A percentile compares a stretch with the other conserved stretches of the same genome.
Evolutionary conservation across 2,797 vertebrate genomes (phyloP).

Genomic region (Pipistrellus pipistrellus): DNA sequence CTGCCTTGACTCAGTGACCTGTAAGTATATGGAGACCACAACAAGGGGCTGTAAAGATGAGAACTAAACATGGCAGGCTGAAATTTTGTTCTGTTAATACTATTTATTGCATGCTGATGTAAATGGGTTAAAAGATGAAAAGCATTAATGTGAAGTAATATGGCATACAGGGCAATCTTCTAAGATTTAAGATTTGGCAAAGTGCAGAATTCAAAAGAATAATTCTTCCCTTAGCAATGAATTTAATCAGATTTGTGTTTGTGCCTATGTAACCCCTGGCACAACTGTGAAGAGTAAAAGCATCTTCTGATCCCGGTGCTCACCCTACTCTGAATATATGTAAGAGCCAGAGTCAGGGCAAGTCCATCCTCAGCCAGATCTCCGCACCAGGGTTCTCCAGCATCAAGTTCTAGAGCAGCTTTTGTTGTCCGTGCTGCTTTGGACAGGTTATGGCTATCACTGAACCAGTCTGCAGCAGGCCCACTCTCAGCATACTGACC

Average conservation of each 20-base stretch:
- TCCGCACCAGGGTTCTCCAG: neutral
- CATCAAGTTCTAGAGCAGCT: neutral
- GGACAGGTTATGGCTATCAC: neutral
- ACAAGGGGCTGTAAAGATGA: neutral
- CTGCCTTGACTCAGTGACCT: conserved; percentile 98
- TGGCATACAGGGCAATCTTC: conserved; percentile 75
- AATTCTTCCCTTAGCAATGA: neutral
- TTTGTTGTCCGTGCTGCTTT: neutral
- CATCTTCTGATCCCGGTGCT: neutral
- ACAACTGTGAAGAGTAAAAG: conserved; percentile 17
- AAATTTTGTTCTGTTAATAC: conserved; percentile 88
- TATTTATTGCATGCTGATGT: conserved; percentile 89
- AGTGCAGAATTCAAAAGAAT: conserved; percentile 72
- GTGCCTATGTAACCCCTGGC: neutral
- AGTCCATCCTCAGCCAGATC: neutral
- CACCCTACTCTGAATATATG: neutral
- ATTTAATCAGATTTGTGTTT: conserved; percentile 12
- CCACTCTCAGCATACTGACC: neutral
- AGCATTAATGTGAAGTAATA: conserved; percentile 86
- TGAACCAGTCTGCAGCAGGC: neutral
- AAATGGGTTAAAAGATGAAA: conserved; percentile 89
- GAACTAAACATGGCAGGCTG: conserved; percentile 57
- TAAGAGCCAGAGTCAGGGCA: neutral
- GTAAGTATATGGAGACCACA: conserved; percentile 65
- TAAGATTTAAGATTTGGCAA: conserved; percentile 70